Conservation (phyloP, 2,888 invertebrate genomes). For the Agrilus biguttatus region DNA sequence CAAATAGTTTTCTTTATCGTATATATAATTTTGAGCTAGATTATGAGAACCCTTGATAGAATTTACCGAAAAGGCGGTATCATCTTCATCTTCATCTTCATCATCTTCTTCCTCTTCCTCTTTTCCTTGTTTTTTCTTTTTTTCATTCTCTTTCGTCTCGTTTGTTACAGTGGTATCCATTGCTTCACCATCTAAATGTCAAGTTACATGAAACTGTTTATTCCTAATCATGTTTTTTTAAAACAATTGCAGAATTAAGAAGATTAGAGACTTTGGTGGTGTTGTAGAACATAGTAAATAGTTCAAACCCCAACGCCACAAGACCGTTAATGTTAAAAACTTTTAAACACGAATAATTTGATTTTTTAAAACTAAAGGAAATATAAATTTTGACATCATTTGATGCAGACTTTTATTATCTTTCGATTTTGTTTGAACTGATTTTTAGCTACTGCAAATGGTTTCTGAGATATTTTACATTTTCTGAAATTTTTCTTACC, state of each 20-base stretch:
- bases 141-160: constrained; percentile 32
- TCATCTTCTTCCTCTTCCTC: constrained; percentile 28
- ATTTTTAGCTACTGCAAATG: too few relatives aligned
- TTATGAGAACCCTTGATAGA: background rate
- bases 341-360: too few relatives aligned
- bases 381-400: too few relatives aligned
- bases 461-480: too few relatives aligned
- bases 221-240: constrained; percentile 33
- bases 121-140: constrained; percentile 14
- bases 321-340: too few relatives aligned
- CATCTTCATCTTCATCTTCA: constrained; percentile 11
- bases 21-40: constrained; percentile 44
- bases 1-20: constrained; percentile 56
- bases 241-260: too few relatives aligned
- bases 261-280: too few relatives aligned
- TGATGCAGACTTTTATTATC: too few relatives aligned
- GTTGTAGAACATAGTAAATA: too few relatives aligned
- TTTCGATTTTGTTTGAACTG: too few relatives aligned
- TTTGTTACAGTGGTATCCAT: constrained; percentile 21
- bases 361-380: too few relatives aligned
- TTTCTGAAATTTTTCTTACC: constrained; percentile 11
- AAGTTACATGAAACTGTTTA: constrained; percentile 39
- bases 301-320: too few relatives aligned
- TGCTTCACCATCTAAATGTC: constrained; percentile 48
- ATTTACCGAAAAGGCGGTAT: constrained; percentile 17